Percentiles rank a stretch among this genome's conserved stretches.
phyloP scores from a whole-genome alignment of 1,140 invertebrate genomes.

The Drosophila grimshawi region DNA sequence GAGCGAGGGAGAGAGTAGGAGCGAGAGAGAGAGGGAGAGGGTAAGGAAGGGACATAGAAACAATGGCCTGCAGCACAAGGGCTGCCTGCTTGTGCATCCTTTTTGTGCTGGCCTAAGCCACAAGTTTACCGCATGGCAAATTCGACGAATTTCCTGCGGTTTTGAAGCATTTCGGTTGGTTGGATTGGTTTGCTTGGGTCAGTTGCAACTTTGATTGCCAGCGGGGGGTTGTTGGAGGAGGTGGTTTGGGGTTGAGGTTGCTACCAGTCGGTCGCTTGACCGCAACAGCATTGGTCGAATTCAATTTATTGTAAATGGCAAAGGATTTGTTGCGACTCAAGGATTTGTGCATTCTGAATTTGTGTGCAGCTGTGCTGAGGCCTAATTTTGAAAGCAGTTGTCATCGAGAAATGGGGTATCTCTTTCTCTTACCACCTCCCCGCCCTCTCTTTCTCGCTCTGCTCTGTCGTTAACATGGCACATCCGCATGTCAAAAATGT shows the following conservation, averaged over 20 bases:
- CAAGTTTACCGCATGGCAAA: constrained; percentile 77
- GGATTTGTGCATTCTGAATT: constrained; percentile 30
- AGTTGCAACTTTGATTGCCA: constrained; percentile 62
- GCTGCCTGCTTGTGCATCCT: constrained; percentile 55
- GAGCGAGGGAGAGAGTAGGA: background rate
- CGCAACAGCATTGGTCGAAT: constrained; percentile 80
- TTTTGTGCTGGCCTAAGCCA: constrained; percentile 49
- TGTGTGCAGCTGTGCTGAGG: constrained; percentile 55
- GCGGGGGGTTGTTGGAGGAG: background rate
- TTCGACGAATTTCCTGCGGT: constrained; percentile 83
- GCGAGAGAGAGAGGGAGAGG: background rate
- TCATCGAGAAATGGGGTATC: constrained; percentile 16
- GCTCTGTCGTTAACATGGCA: constrained; percentile 72
- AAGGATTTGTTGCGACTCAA: constrained; percentile 64
- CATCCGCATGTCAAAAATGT: constrained; percentile 83
- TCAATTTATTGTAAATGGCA: constrained; percentile 79
- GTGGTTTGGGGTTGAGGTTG: background rate
- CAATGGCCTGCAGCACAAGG: constrained; percentile 53
- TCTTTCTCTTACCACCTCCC: background rate
- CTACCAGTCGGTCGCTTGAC: constrained; percentile 25
- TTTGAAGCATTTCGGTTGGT: constrained; percentile 68
- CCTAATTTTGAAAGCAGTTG: constrained; percentile 49
- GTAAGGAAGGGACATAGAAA: constrained; percentile 7
- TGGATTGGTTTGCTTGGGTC: constrained; percentile 22
- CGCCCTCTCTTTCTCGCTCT: background rate